A percentile compares a stretch with the other conserved stretches of the same genome.
These are phyloP conservation scores for Amblyteles armatorius DNA, from an alignment of 2,888 invertebrate species.

Conservation along the genomic window DNA sequence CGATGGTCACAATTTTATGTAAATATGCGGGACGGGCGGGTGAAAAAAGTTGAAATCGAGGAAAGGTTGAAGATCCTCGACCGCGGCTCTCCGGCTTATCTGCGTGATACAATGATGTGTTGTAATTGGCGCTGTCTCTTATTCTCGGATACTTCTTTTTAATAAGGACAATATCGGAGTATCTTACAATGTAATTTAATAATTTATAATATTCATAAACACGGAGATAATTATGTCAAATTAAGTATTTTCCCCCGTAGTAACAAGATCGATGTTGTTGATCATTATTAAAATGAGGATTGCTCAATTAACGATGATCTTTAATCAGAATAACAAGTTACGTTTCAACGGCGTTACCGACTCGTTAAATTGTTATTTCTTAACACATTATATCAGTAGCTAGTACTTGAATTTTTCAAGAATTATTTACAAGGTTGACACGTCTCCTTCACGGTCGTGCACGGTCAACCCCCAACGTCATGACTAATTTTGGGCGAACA, in stretches of 20 bases:
- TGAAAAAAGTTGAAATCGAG: conserved; percentile 27
- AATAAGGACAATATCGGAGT: neutral
- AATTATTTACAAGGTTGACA: too few relatives aligned
- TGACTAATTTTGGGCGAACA: too few relatives aligned
- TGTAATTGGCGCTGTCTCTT: conserved; percentile 1
- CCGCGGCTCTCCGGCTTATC: conserved; percentile 47
- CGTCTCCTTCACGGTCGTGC: too few relatives aligned
- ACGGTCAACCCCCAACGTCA: too few relatives aligned
- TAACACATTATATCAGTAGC: too few relatives aligned
- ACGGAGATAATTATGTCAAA: neutral
- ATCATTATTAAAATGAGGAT: conserved; percentile 2
- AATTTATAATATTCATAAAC: conserved; percentile 1
- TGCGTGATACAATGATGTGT: neutral
- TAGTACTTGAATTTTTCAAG: too few relatives aligned
- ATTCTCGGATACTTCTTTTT: neutral
- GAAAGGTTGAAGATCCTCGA: conserved; percentile 59
- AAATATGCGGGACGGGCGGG: neutral
- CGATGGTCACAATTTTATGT: conserved; percentile 11
- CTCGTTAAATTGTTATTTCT: neutral
- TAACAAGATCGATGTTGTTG: neutral
- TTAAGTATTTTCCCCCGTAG: neutral
- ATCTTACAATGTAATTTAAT: conserved; percentile 3
- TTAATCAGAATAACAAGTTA: neutral
- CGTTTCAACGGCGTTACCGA: neutral
- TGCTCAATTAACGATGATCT: neutral